These are phyloP conservation scores for Burhinus oedicnemus DNA, from an alignment of 2,113 vertebrate genomes.

Conservation along the genomic window DNA sequence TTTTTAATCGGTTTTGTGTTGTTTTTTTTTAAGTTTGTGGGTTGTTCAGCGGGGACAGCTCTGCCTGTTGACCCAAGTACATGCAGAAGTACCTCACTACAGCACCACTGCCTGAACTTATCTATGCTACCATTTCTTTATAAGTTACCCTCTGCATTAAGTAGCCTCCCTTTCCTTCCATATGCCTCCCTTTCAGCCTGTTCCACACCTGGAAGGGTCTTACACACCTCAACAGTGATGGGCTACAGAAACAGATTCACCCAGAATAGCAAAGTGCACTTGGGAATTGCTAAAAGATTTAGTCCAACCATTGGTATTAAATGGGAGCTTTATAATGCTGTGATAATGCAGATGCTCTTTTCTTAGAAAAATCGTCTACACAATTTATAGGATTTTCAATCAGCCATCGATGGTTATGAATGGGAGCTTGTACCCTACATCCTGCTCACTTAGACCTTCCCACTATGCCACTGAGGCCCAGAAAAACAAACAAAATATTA, in stretches of 20 bases:
- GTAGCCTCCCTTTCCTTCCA: background rate
- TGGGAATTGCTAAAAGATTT: background rate
- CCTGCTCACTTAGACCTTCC: background rate
- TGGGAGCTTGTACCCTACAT: background rate
- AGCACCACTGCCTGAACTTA: background rate
- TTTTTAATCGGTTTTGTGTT: background rate
- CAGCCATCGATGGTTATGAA: background rate
- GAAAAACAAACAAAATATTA: background rate
- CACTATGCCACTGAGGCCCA: background rate
- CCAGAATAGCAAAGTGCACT: background rate
- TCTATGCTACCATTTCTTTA: background rate
- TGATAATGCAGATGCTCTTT: background rate
- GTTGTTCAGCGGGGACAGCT: background rate
- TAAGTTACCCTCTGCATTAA: background rate
- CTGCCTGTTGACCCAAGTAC: background rate
- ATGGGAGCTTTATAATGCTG: background rate
- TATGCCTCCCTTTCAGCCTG: background rate
- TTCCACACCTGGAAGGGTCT: background rate
- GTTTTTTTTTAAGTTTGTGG: background rate
- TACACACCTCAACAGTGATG: background rate
- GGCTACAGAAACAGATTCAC: background rate
- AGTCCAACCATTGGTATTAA: background rate
- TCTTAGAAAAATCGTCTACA: background rate
- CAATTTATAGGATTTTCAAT: background rate
- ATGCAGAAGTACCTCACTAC: background rate